Percentiles rank a stretch among this genome's conserved stretches.
phyloP scores from a whole-genome alignment of 64 coral and sea anemone species.

The Acropora yongei region DNA sequence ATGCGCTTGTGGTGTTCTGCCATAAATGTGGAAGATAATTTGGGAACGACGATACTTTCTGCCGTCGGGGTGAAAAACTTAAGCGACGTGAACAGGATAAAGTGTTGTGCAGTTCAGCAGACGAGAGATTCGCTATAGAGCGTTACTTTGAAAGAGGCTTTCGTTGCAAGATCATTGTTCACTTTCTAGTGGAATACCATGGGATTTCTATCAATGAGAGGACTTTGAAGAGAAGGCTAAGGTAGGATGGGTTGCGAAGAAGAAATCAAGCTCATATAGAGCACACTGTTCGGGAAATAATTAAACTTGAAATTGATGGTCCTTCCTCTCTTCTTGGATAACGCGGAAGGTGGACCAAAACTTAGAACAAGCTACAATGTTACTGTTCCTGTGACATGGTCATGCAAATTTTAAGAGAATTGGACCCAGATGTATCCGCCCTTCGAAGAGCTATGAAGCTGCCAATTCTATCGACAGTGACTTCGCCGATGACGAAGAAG shows the following conservation, averaged over 20 bases:
- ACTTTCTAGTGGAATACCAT: slow-evolving; percentile 60
- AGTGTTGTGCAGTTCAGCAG: not conserved
- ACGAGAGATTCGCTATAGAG: slow-evolving; percentile 36
- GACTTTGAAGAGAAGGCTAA: slow-evolving; percentile 41
- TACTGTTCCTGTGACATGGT: not conserved
- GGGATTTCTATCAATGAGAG: slow-evolving; percentile 14
- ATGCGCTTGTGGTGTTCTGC: not conserved
- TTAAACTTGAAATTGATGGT: slow-evolving; percentile 49
- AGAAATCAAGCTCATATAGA: slow-evolving; percentile 41
- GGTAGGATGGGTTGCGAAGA: slow-evolving; percentile 57
- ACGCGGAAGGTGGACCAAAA: slow-evolving; percentile 24
- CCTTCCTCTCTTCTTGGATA: not conserved
- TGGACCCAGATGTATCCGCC: not conserved
- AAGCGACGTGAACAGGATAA: not conserved
- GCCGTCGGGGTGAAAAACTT: too few species aligned
- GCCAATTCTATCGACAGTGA: too few species aligned
- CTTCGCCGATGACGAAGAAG: not conserved
- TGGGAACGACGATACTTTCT: too few species aligned
- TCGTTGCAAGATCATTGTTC: slow-evolving; percentile 57
- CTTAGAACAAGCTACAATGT: too few species aligned
- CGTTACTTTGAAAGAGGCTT: slow-evolving; percentile 62
- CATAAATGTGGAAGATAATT: too few species aligned
- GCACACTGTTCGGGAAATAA: slow-evolving; percentile 45
- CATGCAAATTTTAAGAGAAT: slow-evolving; percentile 27
- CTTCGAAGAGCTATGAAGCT: too few species aligned